Percentiles rank a stretch among this genome's conserved stretches.
These are phyloP conservation scores for Panagrolaimus sp. DNA, from an alignment of 1,140 invertebrate species.

Conservation along the genomic window DNA sequence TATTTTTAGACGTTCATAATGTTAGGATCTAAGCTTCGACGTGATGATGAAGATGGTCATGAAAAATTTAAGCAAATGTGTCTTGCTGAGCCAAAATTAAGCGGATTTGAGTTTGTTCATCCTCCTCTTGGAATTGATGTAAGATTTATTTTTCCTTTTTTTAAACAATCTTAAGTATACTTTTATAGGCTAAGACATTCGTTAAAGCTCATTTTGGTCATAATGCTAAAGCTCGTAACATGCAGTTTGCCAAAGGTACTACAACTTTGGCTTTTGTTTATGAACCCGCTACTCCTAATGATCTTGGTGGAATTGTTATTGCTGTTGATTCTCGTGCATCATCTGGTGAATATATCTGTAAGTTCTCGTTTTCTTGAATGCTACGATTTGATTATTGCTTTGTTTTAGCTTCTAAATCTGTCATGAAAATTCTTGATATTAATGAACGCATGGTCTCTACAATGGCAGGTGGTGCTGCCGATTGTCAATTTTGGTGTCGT, in stretches of 20 bases:
- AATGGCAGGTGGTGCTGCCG: slow-evolving; percentile 83
- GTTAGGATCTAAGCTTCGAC: background rate
- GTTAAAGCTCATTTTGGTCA: slow-evolving; percentile 50
- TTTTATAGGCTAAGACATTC: slow-evolving; percentile 51
- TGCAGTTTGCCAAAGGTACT: slow-evolving; percentile 71
- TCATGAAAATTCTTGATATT: slow-evolving; percentile 97
- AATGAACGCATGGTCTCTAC: slow-evolving; percentile 82
- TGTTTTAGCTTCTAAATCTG: slow-evolving; percentile 73
- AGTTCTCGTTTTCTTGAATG: slow-evolving; percentile 22
- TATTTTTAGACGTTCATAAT: background rate
- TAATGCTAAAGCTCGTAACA: slow-evolving; percentile 36
- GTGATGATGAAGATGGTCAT: slow-evolving; percentile 27
- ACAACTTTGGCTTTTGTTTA: slow-evolving; percentile 94
- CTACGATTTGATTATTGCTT: background rate
- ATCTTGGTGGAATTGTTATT: slow-evolving; percentile 78
- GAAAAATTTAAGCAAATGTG: slow-evolving; percentile 31
- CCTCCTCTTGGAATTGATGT: slow-evolving; percentile 50
- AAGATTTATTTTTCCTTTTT: slow-evolving; percentile 8
- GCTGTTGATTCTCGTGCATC: slow-evolving; percentile 96
- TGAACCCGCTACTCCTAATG: slow-evolving; percentile 61
- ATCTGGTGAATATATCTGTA: slow-evolving; percentile 86
- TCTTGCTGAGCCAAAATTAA: slow-evolving; percentile 31
- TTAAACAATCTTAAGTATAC: background rate
- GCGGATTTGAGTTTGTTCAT: slow-evolving; percentile 37
- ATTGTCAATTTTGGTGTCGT: slow-evolving; percentile 96